phyloP scores from a whole-genome alignment of 2,888 invertebrate species.

The Ornithoptera priamus region DNA sequence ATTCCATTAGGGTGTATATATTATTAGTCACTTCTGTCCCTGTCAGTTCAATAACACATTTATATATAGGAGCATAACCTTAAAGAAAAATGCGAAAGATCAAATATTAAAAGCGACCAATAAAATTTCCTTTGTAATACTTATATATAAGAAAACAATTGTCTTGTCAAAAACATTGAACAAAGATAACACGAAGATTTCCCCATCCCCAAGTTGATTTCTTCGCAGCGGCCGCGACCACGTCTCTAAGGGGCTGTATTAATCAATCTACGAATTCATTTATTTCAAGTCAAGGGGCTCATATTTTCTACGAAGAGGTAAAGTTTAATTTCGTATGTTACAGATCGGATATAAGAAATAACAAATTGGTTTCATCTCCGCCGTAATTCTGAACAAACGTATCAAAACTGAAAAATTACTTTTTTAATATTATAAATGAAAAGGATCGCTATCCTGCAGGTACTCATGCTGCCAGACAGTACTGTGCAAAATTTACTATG shows the following conservation, averaged over 20 bases:
- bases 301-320: conserved; percentile 12
- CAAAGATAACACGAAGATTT: neutral
- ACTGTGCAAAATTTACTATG: too few relatives aligned
- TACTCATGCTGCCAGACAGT: too few relatives aligned
- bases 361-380: neutral
- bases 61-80: too few relatives aligned
- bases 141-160: neutral
- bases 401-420: too few relatives aligned
- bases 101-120: neutral
- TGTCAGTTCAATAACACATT: too few relatives aligned
- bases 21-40: too few relatives aligned
- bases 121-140: neutral
- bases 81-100: neutral
- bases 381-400: too few relatives aligned
- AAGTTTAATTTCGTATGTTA: neutral
- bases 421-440: too few relatives aligned
- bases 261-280: conserved; percentile 22
- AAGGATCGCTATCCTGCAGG: too few relatives aligned
- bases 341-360: neutral
- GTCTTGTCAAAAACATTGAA: neutral
- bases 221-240: conserved; percentile 1
- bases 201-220: neutral
- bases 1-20: too few relatives aligned
- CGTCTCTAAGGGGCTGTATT: conserved; percentile 22
- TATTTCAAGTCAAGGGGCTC: conserved; percentile 12